Conservation (phyloP, 1,140 invertebrate genomes). For the Cyclargus thomasi region DNA sequence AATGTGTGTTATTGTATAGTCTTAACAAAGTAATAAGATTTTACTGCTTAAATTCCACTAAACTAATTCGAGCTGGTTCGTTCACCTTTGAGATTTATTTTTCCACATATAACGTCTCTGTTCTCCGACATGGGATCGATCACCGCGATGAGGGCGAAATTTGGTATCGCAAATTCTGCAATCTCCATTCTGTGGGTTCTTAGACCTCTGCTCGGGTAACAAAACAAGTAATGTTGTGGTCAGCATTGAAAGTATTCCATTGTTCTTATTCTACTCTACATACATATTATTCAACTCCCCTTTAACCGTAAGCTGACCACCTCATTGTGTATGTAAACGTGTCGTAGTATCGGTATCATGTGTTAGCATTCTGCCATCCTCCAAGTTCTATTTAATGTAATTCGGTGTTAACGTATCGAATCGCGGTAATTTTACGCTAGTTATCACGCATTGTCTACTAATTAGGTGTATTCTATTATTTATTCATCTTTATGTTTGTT, state of each 20-base stretch:
- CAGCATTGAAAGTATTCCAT: slow-evolving; percentile 4
- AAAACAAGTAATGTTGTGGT: slow-evolving; percentile 6
- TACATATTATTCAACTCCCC: neutral
- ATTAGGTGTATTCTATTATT: neutral
- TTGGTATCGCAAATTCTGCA: neutral
- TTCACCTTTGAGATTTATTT: no score
- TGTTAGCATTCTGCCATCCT: neutral
- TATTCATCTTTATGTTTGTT: neutral
- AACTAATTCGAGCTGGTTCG: no score
- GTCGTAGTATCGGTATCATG: neutral
- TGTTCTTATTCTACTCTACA: neutral
- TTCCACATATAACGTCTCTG: no score
- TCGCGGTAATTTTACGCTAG: neutral
- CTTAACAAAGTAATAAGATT: no score
- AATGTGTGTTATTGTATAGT: no score
- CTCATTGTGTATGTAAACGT: slow-evolving; percentile 1
- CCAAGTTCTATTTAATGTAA: neutral
- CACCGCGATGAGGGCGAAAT: neutral
- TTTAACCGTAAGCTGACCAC: neutral
- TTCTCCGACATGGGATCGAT: neutral
- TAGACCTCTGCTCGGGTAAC: slow-evolving; percentile 3
- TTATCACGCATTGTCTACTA: neutral
- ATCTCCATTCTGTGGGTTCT: neutral
- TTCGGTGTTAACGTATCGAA: neutral
- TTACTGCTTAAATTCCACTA: no score